Base-by-base conservation (phyloP, 2,113 vertebrate genomes). In the Elgaria multicarinata region DNA sequence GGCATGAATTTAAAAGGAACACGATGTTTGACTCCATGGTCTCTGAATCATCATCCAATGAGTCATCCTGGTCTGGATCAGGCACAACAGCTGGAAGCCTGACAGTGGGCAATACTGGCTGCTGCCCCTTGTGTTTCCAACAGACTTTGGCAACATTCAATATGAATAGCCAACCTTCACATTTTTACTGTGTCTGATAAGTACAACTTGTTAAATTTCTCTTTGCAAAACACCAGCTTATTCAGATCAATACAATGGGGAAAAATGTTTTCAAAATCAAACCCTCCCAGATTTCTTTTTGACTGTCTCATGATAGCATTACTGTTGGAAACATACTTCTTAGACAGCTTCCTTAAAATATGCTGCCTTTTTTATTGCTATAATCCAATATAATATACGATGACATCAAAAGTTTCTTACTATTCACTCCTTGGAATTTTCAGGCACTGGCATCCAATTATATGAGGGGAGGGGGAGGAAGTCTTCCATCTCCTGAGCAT, bases 391-490 rank as follows among this genome's bases (percentile, higher is more conserved):
- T 91, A 87, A 87, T 71, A 2, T 90, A 50, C 53, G 24, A 91
- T 74, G 75, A 77, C 81, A 95, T 93, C 92, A 94, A 94, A 69
- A 96, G 89, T 55, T 24, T 69, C 39, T 87, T 77, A 77, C 85
- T 91, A 83, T 85, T 95, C 87, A 64, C 24, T 85, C 75, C 90
- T 94, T 93, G 89, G 83, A 95, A 91, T 0, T 0, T 89, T 93
- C 78, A 71, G 89, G 87, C 90, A 42, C 71, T 82, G 91, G 67
- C 90, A 92, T 91, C 95, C 92, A 94, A 94, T 96, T 94, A 96
- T 91, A 92, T 71, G 1, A 66, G 90, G 90, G 78, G 92, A n/a
- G 87, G 91, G 81, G 91, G 90, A 80, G 90, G 90, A 89, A 91
- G 33, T 89, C 75, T 95, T 95, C 93, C 31, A 72, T 95, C 71